Evolutionary conservation across 2,113 vertebrate genomes (phyloP).

Genomic region (Apaloderma vittatum): DNA sequence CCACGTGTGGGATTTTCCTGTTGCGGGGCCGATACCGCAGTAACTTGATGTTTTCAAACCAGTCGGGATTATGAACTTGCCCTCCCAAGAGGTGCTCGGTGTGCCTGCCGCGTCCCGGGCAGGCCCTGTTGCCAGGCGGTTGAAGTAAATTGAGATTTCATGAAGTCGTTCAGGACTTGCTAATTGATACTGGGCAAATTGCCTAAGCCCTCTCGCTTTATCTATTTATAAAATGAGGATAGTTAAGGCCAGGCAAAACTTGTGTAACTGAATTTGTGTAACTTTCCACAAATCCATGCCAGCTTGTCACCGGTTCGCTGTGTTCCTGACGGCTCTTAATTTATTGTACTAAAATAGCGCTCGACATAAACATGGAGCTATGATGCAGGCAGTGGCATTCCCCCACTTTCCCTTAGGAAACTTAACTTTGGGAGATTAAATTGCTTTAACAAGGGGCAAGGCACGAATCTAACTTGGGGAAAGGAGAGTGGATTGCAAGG

Average conservation of each 20-base stretch:
- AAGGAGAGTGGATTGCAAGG: neutral
- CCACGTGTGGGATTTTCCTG: neutral
- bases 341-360: slow-evolving; percentile 50
- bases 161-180: slow-evolving; percentile 15
- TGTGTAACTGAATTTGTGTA: slow-evolving; percentile 73
- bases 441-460: neutral
- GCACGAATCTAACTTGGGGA: neutral
- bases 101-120: neutral
- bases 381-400: slow-evolving; percentile 9
- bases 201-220: slow-evolving; percentile 38
- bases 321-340: slow-evolving; percentile 71
- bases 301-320: slow-evolving; percentile 56
- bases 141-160: slow-evolving; percentile 38
- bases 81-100: accelerated
- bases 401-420: slow-evolving; percentile 24
- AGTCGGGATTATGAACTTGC: accelerated
- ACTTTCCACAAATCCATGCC: slow-evolving; percentile 72
- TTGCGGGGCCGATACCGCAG: accelerated
- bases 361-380: neutral
- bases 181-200: slow-evolving; percentile 66
- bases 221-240: slow-evolving; percentile 69
- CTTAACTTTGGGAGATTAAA: neutral
- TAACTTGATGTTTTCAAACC: neutral
- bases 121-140: neutral
- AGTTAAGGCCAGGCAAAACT: slow-evolving; percentile 62